Base-by-base conservation (phyloP, 2,113 vertebrate species). In the Chaetops frenatus region DNA sequence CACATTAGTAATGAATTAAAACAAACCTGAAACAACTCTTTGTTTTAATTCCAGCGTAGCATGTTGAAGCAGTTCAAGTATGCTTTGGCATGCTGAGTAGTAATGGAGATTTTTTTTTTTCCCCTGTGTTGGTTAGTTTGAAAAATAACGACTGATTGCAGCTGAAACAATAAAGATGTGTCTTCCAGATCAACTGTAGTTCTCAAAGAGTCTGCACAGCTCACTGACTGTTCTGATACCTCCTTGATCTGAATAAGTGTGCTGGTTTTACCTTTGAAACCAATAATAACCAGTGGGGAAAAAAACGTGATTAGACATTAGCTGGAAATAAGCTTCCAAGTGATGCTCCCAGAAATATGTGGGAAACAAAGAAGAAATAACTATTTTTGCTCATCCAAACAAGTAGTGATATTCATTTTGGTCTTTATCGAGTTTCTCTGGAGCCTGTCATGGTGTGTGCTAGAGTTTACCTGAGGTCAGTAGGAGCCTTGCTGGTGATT, bases 21-120 rank as follows among this genome's bases (percentile, higher is more conserved):
- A 4, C 66, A 92, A 94, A 81, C 51, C 69, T 76, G 91, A 79
- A 92, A 64, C 79, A 89, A 77, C 35, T 85, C 81, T 95, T 91
- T 95, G 91, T 95, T 95, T 95, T 88, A 96, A 88, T 90, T 95
- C 90, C 94, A 96, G 71, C 5, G 0, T 73, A 94, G 88, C 87
- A 0, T 95, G 93, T 95, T 2, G 4, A 92, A 93, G 84, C 92
- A 95, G 87, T 94, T 86, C 2, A 29, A 58, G 71, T 93, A 70
- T 70, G 95, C 85, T 95, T 90, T 95, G 91, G 92, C 78, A 88
- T 62, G 81, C 78, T 77, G 67, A 86, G 28, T 56, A 35, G 44
- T 77, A 82, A 91, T 90, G 84, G 87, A 87, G 92, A 77, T 23
- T 50, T 86, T 66, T 88, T 80, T 62, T 29, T 53, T 12, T 2